Conservation (phyloP, 2,888 invertebrate genomes). For the Tetranychus truncatus region DNA sequence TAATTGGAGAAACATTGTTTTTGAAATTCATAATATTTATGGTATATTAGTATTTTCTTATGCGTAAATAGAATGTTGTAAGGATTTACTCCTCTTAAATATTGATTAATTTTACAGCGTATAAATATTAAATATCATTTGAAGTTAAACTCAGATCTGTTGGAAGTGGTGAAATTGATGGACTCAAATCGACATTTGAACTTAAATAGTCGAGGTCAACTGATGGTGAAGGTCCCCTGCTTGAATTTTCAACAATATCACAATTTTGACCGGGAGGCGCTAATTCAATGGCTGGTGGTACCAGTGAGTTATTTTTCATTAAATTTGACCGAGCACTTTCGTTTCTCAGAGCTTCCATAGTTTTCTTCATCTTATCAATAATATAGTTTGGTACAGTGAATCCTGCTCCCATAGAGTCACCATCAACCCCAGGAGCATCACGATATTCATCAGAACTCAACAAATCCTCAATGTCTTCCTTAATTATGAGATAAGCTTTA, state of each 20-base stretch:
- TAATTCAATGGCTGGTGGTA: background rate
- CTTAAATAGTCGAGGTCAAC: conserved; percentile 6
- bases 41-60: no score
- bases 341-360: conserved; percentile 36
- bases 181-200: background rate
- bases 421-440: conserved; percentile 28
- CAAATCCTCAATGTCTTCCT: conserved; percentile 57
- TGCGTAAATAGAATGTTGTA: no score
- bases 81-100: no score
- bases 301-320: background rate
- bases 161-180: background rate
- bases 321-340: background rate
- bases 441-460: conserved; percentile 51
- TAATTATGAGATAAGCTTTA: conserved; percentile 55
- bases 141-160: background rate
- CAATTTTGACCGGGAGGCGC: background rate
- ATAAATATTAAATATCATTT: no score
- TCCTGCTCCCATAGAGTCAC: conserved; percentile 46
- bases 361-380: conserved; percentile 50
- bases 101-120: no score
- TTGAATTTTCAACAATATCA: background rate
- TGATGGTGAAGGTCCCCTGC: background rate
- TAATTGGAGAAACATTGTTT: no score
- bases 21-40: no score
- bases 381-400: conserved; percentile 57